A percentile compares a stretch with the other conserved stretches of the same genome.
Conservation (phyloP, 2,113 vertebrate species). For the Dolichotis patagonum region DNA sequence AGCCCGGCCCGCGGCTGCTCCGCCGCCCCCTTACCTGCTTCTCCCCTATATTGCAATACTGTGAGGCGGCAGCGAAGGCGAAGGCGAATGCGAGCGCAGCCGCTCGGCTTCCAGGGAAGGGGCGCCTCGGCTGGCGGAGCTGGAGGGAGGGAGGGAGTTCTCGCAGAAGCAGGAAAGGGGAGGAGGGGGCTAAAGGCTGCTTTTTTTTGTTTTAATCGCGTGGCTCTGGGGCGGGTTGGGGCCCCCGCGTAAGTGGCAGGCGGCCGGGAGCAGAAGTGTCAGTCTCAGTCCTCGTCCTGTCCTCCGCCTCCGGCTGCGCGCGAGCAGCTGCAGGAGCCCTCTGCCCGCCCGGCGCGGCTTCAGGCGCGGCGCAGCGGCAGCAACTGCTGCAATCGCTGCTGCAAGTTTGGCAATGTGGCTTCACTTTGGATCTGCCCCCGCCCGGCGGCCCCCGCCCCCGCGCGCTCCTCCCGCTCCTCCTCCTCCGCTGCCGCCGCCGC, state of each 20-base stretch:
- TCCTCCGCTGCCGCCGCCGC: conserved; percentile 58
- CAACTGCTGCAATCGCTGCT: conserved; percentile 82
- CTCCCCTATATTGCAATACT: conserved; percentile 86
- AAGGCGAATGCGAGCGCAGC: conserved; percentile 77
- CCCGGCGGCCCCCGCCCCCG: conserved; percentile 68
- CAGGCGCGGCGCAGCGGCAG: conserved; percentile 72
- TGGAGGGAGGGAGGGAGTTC: conserved; percentile 73
- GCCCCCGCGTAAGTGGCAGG: conserved; percentile 72
- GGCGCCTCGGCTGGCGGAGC: conserved; percentile 66
- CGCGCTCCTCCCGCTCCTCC: conserved; percentile 67
- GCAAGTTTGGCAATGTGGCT: conserved; percentile 82
- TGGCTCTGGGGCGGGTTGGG: conserved; percentile 46
- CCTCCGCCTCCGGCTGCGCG: conserved; percentile 73
- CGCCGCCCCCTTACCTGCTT: conserved; percentile 85
- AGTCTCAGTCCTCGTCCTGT: conserved; percentile 66
- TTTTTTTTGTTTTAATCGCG: conserved; percentile 66
- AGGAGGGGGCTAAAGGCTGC: conserved; percentile 77
- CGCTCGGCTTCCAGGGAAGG: conserved; percentile 78
- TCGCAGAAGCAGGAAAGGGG: conserved; percentile 77
- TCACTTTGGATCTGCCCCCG: conserved; percentile 81
- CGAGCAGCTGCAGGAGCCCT: conserved; percentile 84
- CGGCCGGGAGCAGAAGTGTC: conserved; percentile 74
- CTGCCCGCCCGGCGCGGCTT: conserved; percentile 73
- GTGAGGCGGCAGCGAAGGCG: conserved; percentile 77
- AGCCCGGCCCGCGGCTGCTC: conserved; percentile 35